phyloP scores from a whole-genome alignment of 2,113 vertebrate genomes.

The Mohoua ochrocephala region DNA sequence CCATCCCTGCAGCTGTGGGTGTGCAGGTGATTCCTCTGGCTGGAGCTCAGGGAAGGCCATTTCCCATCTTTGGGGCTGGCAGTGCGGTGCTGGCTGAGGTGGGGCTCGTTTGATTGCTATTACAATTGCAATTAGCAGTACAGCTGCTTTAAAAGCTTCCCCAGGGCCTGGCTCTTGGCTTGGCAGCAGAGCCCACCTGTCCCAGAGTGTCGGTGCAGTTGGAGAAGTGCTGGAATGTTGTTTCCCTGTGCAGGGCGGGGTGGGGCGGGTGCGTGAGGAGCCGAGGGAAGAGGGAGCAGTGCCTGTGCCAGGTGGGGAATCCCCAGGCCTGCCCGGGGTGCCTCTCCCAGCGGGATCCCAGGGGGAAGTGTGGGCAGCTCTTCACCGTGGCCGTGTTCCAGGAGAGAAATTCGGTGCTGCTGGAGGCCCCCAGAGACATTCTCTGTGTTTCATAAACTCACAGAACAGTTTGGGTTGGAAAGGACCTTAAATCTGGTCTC shows the following conservation, averaged over 20 bases:
- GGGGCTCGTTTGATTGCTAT: accelerated
- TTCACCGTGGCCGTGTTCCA: not conserved
- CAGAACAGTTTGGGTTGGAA: not conserved
- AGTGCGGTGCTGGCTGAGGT: accelerated
- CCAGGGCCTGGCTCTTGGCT: not conserved
- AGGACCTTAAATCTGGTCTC: not conserved
- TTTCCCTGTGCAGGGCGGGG: not conserved
- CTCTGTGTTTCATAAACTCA: accelerated
- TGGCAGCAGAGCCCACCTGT: not conserved
- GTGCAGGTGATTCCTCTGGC: not conserved
- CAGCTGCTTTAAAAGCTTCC: not conserved
- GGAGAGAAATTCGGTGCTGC: accelerated
- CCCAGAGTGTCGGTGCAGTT: accelerated
- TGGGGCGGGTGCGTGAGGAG: accelerated
- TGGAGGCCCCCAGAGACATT: accelerated
- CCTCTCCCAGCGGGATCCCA: not conserved
- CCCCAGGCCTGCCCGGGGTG: not conserved
- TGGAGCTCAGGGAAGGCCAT: accelerated
- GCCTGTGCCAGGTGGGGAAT: not conserved
- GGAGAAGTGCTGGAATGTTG: accelerated
- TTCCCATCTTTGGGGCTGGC: not conserved
- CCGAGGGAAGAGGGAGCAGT: accelerated
- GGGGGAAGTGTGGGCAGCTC: accelerated
- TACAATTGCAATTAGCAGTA: not conserved
- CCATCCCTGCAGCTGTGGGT: not conserved